These are phyloP conservation scores for Ctenoplectra terminalis DNA, from an alignment of 1,140 invertebrate species.

Conservation along the genomic window DNA sequence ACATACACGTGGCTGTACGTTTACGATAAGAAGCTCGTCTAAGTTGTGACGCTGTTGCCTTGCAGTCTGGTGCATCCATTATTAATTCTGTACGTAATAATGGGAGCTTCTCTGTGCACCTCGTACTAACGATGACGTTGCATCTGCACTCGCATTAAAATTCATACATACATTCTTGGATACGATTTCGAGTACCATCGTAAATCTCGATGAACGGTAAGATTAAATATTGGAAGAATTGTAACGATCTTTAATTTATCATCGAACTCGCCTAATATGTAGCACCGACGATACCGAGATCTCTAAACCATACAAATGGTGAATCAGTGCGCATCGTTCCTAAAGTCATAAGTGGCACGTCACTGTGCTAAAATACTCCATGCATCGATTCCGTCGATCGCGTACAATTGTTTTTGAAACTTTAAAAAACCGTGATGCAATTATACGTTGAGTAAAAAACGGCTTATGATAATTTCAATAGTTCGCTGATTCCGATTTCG, in stretches of 20 bases:
- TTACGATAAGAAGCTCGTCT: constrained; percentile 58
- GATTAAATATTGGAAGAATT: background rate
- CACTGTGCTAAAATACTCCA: no score
- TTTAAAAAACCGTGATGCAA: background rate
- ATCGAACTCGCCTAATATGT: background rate
- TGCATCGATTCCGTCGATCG: background rate
- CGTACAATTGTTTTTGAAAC: no score
- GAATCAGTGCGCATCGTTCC: background rate
- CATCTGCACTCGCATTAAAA: constrained; percentile 52
- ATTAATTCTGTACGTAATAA: constrained; percentile 58
- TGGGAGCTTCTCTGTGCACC: constrained; percentile 1
- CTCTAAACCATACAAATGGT: background rate
- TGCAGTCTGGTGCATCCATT: constrained; percentile 56
- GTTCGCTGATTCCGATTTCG: no score
- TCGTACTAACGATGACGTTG: constrained; percentile 9
- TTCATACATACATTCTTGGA: constrained; percentile 50
- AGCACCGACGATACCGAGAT: background rate
- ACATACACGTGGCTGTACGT: constrained; percentile 21
- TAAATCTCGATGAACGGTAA: background rate
- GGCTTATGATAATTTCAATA: background rate
- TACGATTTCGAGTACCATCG: constrained; percentile 1
- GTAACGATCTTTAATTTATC: background rate
- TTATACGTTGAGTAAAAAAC: background rate
- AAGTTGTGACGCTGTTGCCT: constrained; percentile 52
- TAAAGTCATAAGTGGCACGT: background rate